These are phyloP conservation scores for Drosophila aff. DNA, from an alignment of 1,140 invertebrate species.

Conservation along the genomic window DNA sequence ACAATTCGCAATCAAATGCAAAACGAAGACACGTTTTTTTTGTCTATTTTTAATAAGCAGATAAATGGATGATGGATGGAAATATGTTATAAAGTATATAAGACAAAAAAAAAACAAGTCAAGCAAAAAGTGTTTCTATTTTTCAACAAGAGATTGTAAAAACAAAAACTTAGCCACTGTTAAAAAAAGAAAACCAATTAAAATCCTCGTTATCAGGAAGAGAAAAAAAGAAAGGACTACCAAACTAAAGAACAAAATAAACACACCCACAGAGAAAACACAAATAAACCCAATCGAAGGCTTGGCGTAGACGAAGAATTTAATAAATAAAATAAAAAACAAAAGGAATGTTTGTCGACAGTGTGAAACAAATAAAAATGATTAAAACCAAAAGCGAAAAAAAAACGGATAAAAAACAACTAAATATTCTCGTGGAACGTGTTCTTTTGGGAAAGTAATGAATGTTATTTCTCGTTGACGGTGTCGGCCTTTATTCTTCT, in stretches of 20 bases:
- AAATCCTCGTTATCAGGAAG: constrained; percentile 43
- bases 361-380: constrained; percentile 32
- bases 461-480: neutral
- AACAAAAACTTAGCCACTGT: constrained; percentile 34
- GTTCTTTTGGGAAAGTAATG: constrained; percentile 1
- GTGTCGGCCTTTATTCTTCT: neutral
- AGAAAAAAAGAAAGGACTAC: constrained; percentile 1
- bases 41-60: constrained; percentile 40
- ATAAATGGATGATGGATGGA: constrained; percentile 6
- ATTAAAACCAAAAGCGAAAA: constrained; percentile 18
- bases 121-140: constrained; percentile 67
- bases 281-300: constrained; percentile 22
- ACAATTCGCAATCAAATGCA: constrained; percentile 47
- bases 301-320: constrained; percentile 31
- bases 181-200: constrained; percentile 33
- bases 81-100: constrained; percentile 35
- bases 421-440: constrained; percentile 15
- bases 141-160: constrained; percentile 64
- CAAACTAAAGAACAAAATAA: neutral
- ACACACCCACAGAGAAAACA: constrained; percentile 6
- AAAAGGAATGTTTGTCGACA: constrained; percentile 44
- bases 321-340: constrained; percentile 25
- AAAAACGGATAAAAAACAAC: constrained; percentile 20
- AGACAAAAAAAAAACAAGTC: constrained; percentile 21
- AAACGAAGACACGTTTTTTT: constrained; percentile 45